Evolutionary conservation across 2,888 invertebrate genomes (phyloP).

Genomic region (Drosophila sordidula): DNA sequence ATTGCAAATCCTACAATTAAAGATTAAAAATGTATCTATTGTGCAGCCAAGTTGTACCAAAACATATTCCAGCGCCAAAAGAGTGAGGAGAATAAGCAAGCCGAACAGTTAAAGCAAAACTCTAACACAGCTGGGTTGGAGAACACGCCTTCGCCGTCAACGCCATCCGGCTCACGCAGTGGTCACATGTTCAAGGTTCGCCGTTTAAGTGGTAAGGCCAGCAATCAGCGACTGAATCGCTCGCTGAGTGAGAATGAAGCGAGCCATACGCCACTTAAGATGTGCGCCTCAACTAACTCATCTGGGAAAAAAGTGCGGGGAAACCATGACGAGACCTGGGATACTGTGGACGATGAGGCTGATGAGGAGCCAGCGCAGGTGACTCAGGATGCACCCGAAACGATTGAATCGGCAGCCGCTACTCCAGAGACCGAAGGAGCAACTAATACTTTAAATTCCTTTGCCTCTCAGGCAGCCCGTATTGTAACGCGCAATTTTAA

Average conservation of each 20-base stretch:
- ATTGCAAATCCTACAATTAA: not conserved
- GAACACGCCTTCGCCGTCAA: conserved; percentile 30
- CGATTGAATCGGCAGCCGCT: conserved; percentile 5
- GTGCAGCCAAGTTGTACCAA: conserved; percentile 45
- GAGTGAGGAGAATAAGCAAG: conserved; percentile 25
- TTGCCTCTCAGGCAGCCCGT: conserved; percentile 73
- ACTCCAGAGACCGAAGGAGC: not conserved
- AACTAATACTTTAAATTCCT: conserved; percentile 14
- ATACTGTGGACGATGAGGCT: conserved; percentile 81
- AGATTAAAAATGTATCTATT: too few species aligned
- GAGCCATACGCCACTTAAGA: conserved; percentile 29
- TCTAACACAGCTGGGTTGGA: conserved; percentile 17
- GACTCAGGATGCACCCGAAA: not conserved
- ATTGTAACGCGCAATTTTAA: conserved; percentile 81
- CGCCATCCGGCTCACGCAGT: conserved; percentile 48
- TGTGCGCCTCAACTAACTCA: conserved; percentile 1
- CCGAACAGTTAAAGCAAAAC: conserved; percentile 13
- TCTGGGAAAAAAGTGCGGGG: conserved; percentile 12
- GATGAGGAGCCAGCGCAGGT: conserved; percentile 47
- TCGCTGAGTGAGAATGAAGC: conserved; percentile 28
- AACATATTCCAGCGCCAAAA: conserved; percentile 53
- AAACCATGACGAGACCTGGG: conserved; percentile 76
- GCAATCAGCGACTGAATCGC: conserved; percentile 36
- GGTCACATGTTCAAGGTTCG: conserved; percentile 34
- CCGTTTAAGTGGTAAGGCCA: conserved; percentile 22